A percentile compares a stretch with the other conserved stretches of the same genome.
phyloP scores from a whole-genome alignment of 2,113 vertebrate species.

The Melospiza melodia region DNA sequence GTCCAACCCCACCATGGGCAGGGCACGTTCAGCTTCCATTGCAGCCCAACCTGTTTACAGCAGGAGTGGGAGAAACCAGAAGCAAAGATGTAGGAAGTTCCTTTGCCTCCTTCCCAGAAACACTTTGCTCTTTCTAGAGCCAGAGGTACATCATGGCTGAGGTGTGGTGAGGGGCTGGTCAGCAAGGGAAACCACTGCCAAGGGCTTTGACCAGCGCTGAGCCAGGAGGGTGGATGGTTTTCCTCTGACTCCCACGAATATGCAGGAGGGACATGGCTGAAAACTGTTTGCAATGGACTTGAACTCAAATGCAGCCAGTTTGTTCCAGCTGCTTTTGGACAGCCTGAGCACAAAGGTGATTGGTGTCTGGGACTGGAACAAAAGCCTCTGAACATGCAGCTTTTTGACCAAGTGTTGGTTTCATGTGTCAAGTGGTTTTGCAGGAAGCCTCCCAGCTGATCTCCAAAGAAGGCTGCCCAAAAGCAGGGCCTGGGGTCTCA shows the following conservation, averaged over 20 bases:
- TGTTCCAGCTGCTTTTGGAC: no score
- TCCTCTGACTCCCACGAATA: background rate
- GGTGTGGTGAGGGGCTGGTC: accelerated
- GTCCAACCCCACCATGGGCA: background rate
- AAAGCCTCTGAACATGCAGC: no score
- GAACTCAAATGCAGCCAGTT: no score
- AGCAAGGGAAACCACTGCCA: background rate
- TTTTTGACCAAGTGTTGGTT: no score
- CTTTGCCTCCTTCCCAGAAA: background rate
- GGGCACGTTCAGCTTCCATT: accelerated
- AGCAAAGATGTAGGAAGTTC: background rate
- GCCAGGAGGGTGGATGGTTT: background rate
- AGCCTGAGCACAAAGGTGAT: no score
- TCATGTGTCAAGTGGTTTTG: background rate
- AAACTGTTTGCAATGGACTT: no score
- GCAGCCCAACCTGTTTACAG: background rate
- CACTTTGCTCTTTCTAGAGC: background rate
- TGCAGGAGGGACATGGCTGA: background rate
- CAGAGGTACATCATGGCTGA: background rate
- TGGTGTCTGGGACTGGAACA: no score
- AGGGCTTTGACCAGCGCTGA: background rate
- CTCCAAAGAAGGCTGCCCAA: background rate
- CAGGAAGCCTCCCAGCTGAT: background rate
- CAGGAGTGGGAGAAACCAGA: background rate
- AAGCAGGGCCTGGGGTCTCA: background rate